Conservation (phyloP, 2,888 invertebrate genomes). For the Andrena praecox region DNA sequence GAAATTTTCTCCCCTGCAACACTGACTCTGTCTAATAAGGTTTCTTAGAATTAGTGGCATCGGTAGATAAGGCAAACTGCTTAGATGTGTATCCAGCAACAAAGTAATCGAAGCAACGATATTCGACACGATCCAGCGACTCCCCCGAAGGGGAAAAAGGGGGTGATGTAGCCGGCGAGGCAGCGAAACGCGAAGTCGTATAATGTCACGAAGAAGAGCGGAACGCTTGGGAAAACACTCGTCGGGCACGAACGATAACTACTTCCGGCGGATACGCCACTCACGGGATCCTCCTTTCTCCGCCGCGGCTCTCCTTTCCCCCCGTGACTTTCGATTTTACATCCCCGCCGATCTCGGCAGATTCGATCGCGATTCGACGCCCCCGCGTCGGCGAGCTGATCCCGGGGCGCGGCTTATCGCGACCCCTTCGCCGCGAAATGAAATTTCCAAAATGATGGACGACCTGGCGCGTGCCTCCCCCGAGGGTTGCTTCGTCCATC, state of each 20-base stretch:
- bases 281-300: constrained; percentile 57
- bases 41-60: background rate
- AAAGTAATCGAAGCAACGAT: background rate
- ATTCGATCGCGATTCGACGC: constrained; percentile 18
- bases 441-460: constrained; percentile 38
- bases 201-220: constrained; percentile 56
- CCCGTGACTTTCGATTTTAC: constrained; percentile 58
- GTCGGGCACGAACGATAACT: constrained; percentile 67
- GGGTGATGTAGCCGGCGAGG: constrained; percentile 22
- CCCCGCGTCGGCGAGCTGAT: background rate
- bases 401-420: constrained; percentile 15
- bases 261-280: constrained; percentile 79
- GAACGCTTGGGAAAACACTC: constrained; percentile 69
- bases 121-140: constrained; percentile 9
- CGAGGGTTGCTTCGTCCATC: background rate
- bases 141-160: constrained; percentile 20
- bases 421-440: constrained; percentile 4
- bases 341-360: constrained; percentile 8
- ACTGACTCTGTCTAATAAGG: no score
- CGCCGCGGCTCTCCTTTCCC: constrained; percentile 21
- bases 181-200: constrained; percentile 48
- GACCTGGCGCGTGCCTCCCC: background rate
- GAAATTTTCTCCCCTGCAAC: no score
- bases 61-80: background rate
- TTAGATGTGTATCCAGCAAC: background rate